A percentile compares a stretch with the other conserved stretches of the same genome.
These are phyloP conservation scores for Trachelipus rathkii DNA, from an alignment of 1,140 invertebrate species.

Conservation along the genomic window DNA sequence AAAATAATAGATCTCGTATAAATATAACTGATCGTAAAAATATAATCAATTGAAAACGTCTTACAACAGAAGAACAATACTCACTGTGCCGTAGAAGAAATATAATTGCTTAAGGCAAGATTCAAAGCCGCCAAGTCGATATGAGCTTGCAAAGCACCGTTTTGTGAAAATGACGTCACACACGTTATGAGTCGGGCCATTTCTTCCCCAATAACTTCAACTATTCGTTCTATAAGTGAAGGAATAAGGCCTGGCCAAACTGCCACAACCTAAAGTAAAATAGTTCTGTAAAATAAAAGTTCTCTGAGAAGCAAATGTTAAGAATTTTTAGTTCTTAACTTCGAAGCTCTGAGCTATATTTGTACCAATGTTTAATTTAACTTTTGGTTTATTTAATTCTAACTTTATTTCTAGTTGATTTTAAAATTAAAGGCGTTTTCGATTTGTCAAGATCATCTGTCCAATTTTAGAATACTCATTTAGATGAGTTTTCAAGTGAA, in stretches of 20 bases:
- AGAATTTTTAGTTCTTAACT: not conserved
- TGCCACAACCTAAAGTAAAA: slow-evolving; percentile 62
- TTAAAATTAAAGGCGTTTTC: too few species aligned
- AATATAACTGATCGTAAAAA: not conserved
- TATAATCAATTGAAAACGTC: too few species aligned
- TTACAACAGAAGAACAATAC: not conserved
- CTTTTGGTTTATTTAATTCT: too few species aligned
- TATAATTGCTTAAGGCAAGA: slow-evolving; percentile 24
- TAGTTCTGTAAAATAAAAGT: too few species aligned
- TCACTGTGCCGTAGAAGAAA: slow-evolving; percentile 35
- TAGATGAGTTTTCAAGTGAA: too few species aligned
- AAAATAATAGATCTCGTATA: not conserved
- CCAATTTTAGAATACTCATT: too few species aligned
- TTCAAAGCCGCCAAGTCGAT: slow-evolving; percentile 59
- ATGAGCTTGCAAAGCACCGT: slow-evolving; percentile 65
- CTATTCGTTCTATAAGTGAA: slow-evolving; percentile 74
- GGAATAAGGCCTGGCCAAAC: slow-evolving; percentile 72
- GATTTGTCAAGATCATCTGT: too few species aligned
- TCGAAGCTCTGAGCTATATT: not conserved
- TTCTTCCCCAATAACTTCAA: slow-evolving; percentile 87
- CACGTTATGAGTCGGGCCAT: slow-evolving; percentile 78
- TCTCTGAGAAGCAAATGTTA: not conserved
- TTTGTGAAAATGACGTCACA: slow-evolving; percentile 63
- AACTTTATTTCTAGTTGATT: too few species aligned
- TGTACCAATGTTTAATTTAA: not conserved